These are phyloP conservation scores for Hypanus sabinus DNA, from an alignment of 2,113 vertebrate species.

Conservation along the genomic window DNA sequence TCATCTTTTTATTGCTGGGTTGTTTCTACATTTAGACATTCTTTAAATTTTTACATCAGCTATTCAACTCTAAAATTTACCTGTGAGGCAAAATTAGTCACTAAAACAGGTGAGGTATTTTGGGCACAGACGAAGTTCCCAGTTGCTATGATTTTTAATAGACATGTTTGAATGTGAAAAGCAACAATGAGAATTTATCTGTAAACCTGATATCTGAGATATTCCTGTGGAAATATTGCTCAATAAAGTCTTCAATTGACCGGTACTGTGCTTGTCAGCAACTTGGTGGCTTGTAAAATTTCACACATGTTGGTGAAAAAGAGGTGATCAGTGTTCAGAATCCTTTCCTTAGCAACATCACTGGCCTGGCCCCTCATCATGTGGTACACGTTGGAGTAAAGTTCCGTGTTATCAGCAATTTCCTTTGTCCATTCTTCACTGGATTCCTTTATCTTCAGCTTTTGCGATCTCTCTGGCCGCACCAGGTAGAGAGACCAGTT, in stretches of 20 bases:
- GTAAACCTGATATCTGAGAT: background rate
- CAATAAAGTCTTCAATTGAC: conserved; percentile 22
- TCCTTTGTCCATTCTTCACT: conserved; percentile 62
- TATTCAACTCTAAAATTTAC: conserved; percentile 5
- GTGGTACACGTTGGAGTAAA: conserved; percentile 82
- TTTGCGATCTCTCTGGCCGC: conserved; percentile 58
- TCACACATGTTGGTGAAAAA: conserved; percentile 60
- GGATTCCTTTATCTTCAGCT: conserved; percentile 61
- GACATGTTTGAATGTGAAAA: background rate
- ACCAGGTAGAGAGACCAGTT: conserved; percentile 67
- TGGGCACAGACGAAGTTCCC: background rate
- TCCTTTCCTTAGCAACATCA: conserved; percentile 44
- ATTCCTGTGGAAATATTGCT: background rate
- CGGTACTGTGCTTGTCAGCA: conserved; percentile 60
- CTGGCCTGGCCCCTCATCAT: conserved; percentile 68
- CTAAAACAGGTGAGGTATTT: background rate
- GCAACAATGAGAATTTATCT: background rate
- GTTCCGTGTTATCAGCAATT: conserved; percentile 59
- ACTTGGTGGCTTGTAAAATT: conserved; percentile 63
- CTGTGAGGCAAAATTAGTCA: conserved; percentile 4
- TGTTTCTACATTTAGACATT: background rate
- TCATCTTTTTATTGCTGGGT: background rate
- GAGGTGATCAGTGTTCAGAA: conserved; percentile 45
- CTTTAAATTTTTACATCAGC: background rate
- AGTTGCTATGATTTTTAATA: background rate